Evolutionary conservation across 2,113 vertebrate species (phyloP).

Genomic region (Hippopotamus amphibius): DNA sequence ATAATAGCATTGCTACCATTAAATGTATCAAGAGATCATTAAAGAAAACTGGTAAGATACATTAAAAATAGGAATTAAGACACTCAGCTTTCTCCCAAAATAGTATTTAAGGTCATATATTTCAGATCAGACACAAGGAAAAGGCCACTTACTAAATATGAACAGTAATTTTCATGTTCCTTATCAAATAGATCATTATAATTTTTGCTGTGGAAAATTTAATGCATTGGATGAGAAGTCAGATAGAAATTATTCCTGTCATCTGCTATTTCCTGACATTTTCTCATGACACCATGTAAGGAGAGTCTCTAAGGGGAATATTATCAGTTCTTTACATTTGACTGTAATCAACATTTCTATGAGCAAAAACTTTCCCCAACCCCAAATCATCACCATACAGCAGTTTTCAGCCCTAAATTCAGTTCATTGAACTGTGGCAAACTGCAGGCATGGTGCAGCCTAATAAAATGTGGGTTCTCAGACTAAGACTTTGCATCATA

Average conservation of each 20-base stretch:
- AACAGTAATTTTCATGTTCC: conserved; percentile 25
- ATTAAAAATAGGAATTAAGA: neutral
- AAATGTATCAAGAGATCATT: neutral
- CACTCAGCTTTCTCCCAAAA: neutral
- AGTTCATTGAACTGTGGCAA: conserved; percentile 39
- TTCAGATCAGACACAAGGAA: conserved; percentile 6
- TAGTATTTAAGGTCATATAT: neutral
- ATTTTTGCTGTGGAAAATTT: neutral
- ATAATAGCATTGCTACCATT: neutral
- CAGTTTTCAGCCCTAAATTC: conserved; percentile 48
- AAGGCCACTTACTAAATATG: conserved; percentile 14
- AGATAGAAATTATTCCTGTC: neutral
- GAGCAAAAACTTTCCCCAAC: conserved; percentile 66
- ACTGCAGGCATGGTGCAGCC: neutral
- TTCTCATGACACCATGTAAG: conserved; percentile 16
- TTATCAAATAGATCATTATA: conserved; percentile 29
- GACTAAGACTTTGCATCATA: neutral
- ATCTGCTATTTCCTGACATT: neutral
- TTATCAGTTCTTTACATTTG: conserved; percentile 54
- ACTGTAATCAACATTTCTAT: conserved; percentile 66
- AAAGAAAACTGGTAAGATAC: neutral
- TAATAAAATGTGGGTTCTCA: neutral
- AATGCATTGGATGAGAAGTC: neutral
- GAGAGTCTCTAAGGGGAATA: conserved; percentile 34
- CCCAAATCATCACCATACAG: conserved; percentile 21